Conservation (phyloP, 2,888 invertebrate species). For the Drosophila mayaguana region DNA sequence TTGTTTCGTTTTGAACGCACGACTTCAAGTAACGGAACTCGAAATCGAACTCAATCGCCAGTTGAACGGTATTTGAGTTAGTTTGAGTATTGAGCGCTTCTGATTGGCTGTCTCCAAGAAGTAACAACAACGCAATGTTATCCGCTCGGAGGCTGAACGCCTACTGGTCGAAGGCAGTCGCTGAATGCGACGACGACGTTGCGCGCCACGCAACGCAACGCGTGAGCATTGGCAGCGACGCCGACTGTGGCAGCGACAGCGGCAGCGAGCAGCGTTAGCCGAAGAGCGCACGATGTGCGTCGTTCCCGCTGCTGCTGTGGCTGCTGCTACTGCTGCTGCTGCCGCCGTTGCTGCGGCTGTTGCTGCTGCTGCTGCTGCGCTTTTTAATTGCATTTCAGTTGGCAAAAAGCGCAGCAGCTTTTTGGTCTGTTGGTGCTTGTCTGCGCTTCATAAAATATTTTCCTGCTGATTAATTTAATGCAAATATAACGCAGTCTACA, state of each 20-base stretch:
- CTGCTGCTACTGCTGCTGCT: too few relatives aligned
- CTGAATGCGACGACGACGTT: conserved; percentile 56
- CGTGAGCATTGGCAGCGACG: conserved; percentile 21
- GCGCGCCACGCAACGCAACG: conserved; percentile 45
- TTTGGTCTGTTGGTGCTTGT: conserved; percentile 33
- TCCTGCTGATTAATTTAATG: conserved; percentile 69
- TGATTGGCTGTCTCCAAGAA: conserved; percentile 67
- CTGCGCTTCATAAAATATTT: conserved; percentile 63
- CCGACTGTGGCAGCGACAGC: conserved; percentile 11
- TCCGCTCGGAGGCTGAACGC: conserved; percentile 86
- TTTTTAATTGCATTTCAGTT: conserved; percentile 74
- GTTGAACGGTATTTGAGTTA: conserved; percentile 28
- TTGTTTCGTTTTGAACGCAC: conserved; percentile 16
- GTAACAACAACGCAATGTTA: conserved; percentile 83
- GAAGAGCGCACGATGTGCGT: conserved; percentile 12
- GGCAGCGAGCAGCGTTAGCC: background rate
- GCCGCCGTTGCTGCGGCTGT: conserved; percentile 1
- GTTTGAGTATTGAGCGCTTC: conserved; percentile 28
- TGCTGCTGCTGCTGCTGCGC: conserved; percentile 47
- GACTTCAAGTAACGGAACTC: conserved; percentile 41
- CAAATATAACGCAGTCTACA: conserved; percentile 80
- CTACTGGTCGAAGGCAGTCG: conserved; percentile 83
- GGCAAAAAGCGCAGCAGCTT: conserved; percentile 73
- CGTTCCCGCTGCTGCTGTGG: background rate
- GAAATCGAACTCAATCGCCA: conserved; percentile 30